Base-by-base conservation (phyloP, 1,140 invertebrate genomes). In the Coptotermes formosanus region DNA sequence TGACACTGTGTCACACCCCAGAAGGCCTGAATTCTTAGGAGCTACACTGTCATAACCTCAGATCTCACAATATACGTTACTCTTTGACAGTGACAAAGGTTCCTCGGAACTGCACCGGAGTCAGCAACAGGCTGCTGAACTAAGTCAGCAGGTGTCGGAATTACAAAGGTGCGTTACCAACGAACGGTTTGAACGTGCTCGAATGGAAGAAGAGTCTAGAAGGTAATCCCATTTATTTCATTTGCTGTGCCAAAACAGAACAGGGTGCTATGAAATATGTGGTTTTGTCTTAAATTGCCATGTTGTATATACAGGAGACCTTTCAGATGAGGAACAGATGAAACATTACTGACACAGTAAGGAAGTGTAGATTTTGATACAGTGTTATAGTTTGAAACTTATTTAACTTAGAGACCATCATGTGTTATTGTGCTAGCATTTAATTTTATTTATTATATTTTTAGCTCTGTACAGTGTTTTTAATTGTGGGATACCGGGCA, bases 101-200 rank as follows among this genome's bases (percentile, higher is more conserved):
- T 19, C 82, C 11, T 82, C 82, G 59, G 92, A 93, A 86, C 88
- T 93, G n/a, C 91, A 91, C 43, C 89, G 91, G n/a, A 93, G 92
- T 87, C 92, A 93, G 87, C 91, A 90, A 86, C 92, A 93, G 88
- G 90, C 92, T n/a, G 90, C 91, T 25, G 92, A 93, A 48, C 93
- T 93, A 64, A 92, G 89, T 55, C 91, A 92, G 85, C 92, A 93
- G 89, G 91, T 93, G 82, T 91, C 89, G 45, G 91, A 93, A 52
- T 90, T 94, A 43, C 91, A 92, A 83, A 90, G 92, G 86, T 91
- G 93, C 88, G 90, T 94, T 8, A 93, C 92, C 7, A 92, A 93
- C 83, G 92, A 93, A 89, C 90, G 91, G 84, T 93, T 93, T 82
- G 83, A 86, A 48, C 82, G 81, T n/a, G 87, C 59, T 38, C 59